Conservation (phyloP, 2,888 invertebrate genomes). For the Gari tellinella region DNA sequence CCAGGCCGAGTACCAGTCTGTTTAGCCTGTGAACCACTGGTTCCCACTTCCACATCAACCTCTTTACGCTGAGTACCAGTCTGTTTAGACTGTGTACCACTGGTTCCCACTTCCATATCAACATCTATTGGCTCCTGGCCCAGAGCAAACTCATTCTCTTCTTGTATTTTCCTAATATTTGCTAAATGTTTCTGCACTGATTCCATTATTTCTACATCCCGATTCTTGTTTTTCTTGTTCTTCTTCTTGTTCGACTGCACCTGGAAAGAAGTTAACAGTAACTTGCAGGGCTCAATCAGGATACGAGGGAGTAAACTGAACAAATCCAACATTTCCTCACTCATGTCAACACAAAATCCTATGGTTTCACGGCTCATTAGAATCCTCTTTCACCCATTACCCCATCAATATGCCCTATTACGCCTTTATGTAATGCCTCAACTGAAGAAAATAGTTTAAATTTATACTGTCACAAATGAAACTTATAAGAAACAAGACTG, state of each 20-base stretch:
- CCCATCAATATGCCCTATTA: not conserved
- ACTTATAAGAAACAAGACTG: no score
- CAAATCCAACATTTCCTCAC: no score
- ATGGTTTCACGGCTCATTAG: no score
- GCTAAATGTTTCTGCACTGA: constrained; percentile 49
- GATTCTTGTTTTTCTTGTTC: constrained; percentile 50
- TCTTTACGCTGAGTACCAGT: constrained; percentile 12
- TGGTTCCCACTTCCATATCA: constrained; percentile 5
- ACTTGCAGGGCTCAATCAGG: not conserved
- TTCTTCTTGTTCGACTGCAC: constrained; percentile 38
- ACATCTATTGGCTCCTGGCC: constrained; percentile 34
- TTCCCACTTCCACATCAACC: constrained; percentile 14
- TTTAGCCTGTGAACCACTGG: no score
- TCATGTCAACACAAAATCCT: no score
- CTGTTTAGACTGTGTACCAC: no score
- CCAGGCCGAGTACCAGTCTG: constrained; percentile 6
- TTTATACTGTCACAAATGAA: no score
- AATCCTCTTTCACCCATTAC: no score
- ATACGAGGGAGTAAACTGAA: no score
- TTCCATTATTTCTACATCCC: constrained; percentile 47
- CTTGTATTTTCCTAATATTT: constrained; percentile 40
- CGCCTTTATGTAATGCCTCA: not conserved
- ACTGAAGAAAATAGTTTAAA: not conserved
- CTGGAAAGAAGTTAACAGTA: constrained; percentile 10
- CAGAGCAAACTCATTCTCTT: constrained; percentile 43